These are phyloP conservation scores for Caenorhabditis wallacei DNA, from an alignment of 2,888 invertebrate species.

Conservation along the genomic window DNA sequence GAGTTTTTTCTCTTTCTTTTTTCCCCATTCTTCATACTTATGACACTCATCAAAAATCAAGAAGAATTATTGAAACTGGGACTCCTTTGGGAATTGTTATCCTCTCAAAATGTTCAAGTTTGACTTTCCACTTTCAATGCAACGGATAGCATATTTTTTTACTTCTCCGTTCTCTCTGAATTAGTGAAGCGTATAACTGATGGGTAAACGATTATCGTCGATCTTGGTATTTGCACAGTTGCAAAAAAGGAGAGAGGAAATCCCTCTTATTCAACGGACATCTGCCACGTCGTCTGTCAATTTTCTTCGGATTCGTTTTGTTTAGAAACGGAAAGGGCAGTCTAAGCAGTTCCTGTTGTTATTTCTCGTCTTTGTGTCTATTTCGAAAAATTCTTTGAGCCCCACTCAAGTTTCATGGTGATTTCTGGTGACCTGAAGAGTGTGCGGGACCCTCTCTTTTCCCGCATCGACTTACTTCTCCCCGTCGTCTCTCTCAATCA, in stretches of 20 bases:
- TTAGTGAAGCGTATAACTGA: slow-evolving; percentile 42
- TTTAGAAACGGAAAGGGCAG: slow-evolving; percentile 36
- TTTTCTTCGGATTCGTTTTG: slow-evolving; percentile 33
- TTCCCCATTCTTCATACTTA: background rate
- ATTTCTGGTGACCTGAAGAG: slow-evolving; percentile 57
- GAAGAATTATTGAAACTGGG: slow-evolving; percentile 9
- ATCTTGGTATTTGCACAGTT: slow-evolving; percentile 57
- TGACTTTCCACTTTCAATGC: slow-evolving; percentile 23
- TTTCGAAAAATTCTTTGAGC: slow-evolving; percentile 22
- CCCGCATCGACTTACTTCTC: slow-evolving; percentile 9
- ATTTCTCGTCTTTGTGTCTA: slow-evolving; percentile 25
- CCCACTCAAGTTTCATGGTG: slow-evolving; percentile 54
- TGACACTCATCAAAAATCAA: slow-evolving; percentile 21
- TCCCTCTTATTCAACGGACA: slow-evolving; percentile 3
- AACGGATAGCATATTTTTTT: slow-evolving; percentile 45
- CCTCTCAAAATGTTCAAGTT: slow-evolving; percentile 36
- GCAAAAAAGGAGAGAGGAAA: slow-evolving; percentile 25
- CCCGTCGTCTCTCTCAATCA: slow-evolving; percentile 24
- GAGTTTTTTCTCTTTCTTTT: slow-evolving; percentile 33
- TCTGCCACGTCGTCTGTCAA: slow-evolving; percentile 31
- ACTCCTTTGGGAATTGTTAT: slow-evolving; percentile 40
- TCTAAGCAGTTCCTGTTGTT: slow-evolving; percentile 7
- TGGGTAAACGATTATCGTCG: slow-evolving; percentile 17
- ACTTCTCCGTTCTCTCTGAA: slow-evolving; percentile 1
- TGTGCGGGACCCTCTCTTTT: background rate